Conservation (phyloP, 2,888 invertebrate genomes). For the Cerastoderma edule region DNA sequence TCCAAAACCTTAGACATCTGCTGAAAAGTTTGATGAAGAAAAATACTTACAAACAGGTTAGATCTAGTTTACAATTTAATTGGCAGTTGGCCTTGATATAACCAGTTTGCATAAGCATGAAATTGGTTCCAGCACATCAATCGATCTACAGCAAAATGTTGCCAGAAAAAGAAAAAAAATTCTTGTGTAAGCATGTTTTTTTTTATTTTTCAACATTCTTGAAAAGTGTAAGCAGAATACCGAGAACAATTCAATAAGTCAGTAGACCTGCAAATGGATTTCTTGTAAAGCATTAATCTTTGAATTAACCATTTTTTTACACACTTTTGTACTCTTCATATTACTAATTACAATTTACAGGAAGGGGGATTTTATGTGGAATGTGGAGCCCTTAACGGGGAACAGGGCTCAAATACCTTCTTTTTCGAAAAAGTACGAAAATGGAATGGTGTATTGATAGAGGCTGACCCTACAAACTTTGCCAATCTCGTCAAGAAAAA, state of each 20-base stretch:
- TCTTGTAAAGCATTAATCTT: background rate
- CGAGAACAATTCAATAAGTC: background rate
- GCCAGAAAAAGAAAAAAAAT: background rate
- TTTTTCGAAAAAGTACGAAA: conserved; percentile 89
- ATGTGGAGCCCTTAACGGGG: conserved; percentile 87
- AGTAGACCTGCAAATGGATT: background rate
- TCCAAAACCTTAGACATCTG: no score
- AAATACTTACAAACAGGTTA: no score
- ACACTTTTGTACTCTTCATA: background rate
- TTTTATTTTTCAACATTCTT: background rate
- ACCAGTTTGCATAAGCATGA: no score
- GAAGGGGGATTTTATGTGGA: conserved; percentile 90
- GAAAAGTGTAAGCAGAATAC: background rate
- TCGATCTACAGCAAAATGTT: no score
- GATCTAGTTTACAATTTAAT: no score
- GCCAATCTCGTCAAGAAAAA: conserved; percentile 87
- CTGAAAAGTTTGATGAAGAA: background rate
- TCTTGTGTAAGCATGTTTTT: background rate
- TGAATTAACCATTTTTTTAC: background rate
- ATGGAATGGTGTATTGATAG: conserved; percentile 91
- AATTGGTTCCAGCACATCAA: no score
- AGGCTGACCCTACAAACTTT: conserved; percentile 92
- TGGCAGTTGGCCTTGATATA: no score
- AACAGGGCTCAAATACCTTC: conserved; percentile 88
- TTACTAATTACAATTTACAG: conserved; percentile 36